phyloP scores from a whole-genome alignment of 1,140 invertebrate genomes.

The Formica exsecta region DNA sequence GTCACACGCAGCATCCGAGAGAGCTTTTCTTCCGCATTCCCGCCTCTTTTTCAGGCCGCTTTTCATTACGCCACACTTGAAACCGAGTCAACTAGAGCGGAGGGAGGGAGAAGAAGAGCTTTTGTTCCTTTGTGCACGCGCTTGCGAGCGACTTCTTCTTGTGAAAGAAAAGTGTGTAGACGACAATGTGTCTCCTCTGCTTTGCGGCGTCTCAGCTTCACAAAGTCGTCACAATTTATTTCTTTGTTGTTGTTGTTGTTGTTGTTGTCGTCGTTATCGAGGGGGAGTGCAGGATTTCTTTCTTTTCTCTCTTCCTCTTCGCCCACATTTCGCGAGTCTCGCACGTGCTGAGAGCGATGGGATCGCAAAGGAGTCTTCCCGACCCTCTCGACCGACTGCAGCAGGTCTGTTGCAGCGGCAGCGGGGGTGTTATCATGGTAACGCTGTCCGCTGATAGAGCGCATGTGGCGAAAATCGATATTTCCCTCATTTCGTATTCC shows the following conservation, averaged over 20 bases:
- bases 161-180: background rate
- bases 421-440: slow-evolving; percentile 84
- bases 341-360: slow-evolving; percentile 58
- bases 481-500: slow-evolving; percentile 82
- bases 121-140: slow-evolving; percentile 53
- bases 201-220: slow-evolving; percentile 49
- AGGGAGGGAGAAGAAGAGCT: slow-evolving; percentile 22
- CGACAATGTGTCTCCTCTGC: slow-evolving; percentile 48
- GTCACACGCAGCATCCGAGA: slow-evolving; percentile 16
- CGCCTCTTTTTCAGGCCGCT: background rate
- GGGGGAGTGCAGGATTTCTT: background rate
- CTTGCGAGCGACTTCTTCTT: background rate
- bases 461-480: slow-evolving; percentile 83
- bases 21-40: background rate
- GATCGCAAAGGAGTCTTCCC: slow-evolving; percentile 52
- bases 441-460: slow-evolving; percentile 83
- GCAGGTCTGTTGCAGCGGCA: slow-evolving; percentile 1
- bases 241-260: slow-evolving; percentile 54
- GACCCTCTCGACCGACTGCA: slow-evolving; percentile 33
- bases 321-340: background rate
- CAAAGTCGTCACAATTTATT: slow-evolving; percentile 49
- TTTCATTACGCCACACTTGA: slow-evolving; percentile 33
- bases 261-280: slow-evolving; percentile 14
- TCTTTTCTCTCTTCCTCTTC: background rate
- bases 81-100: slow-evolving; percentile 15